Percentiles rank a stretch among this genome's conserved stretches.
These are phyloP conservation scores for Hystrix brachyura DNA, from an alignment of 2,113 vertebrate species.

Conservation along the genomic window DNA sequence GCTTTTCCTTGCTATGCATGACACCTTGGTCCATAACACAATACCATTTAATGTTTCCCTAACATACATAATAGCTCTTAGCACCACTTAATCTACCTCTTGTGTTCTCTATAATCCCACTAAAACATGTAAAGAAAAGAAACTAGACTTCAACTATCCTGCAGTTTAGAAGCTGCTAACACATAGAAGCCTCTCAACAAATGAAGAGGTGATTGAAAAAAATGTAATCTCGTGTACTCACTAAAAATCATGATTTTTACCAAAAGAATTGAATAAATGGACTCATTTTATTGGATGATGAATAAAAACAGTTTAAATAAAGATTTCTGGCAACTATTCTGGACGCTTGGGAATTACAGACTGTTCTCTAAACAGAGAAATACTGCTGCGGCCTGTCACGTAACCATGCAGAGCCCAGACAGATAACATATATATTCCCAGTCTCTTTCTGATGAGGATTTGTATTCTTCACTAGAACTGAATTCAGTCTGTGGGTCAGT, in stretches of 20 bases:
- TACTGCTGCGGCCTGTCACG: neutral
- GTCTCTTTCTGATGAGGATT: neutral
- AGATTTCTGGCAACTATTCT: neutral
- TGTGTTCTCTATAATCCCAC: neutral
- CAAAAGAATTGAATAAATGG: neutral
- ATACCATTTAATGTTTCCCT: neutral
- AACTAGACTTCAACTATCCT: neutral
- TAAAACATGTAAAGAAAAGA: neutral
- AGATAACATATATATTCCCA: neutral
- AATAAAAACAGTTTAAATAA: neutral
- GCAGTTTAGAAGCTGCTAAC: neutral
- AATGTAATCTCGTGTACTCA: neutral
- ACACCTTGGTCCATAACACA: neutral
- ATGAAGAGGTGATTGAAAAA: neutral
- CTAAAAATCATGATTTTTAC: neutral
- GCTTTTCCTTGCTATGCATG: neutral
- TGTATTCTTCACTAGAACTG: slow-evolving; percentile 22
- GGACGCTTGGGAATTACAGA: neutral
- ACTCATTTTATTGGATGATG: neutral
- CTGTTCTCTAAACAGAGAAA: neutral
- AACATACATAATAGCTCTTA: neutral
- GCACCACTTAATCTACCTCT: neutral
- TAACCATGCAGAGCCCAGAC: neutral
- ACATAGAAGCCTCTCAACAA: neutral
- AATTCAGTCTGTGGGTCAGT: neutral